Percentiles rank a stretch among this genome's conserved stretches.
phyloP scores from a whole-genome alignment of 2,113 vertebrate genomes.

The Psammodynastes pulverulentus region DNA sequence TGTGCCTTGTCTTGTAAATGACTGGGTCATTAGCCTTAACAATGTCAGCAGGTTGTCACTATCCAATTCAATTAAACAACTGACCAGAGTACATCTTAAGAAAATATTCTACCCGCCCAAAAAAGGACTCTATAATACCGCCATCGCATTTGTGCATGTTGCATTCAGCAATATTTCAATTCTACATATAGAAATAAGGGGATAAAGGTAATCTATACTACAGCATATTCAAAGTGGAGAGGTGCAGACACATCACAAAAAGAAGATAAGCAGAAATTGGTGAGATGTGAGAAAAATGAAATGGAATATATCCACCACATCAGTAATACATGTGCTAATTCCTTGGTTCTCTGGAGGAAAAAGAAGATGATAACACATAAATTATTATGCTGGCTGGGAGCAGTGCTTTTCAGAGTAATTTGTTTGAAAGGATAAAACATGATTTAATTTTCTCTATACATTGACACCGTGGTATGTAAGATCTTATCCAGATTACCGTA shows the following conservation, averaged over 20 bases:
- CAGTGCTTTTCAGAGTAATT: neutral
- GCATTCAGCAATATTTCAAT: slow-evolving; percentile 57
- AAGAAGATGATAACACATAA: slow-evolving; percentile 2
- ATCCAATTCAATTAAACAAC: slow-evolving; percentile 74
- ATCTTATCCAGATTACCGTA: neutral
- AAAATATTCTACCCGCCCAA: slow-evolving; percentile 58
- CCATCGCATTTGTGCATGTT: slow-evolving; percentile 50
- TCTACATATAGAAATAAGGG: slow-evolving; percentile 31
- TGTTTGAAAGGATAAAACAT: neutral
- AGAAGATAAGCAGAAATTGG: neutral
- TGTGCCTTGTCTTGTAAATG: slow-evolving; percentile 81
- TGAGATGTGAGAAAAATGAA: slow-evolving; percentile 18
- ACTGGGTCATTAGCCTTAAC: slow-evolving; percentile 77
- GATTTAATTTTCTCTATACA: neutral
- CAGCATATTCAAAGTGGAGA: slow-evolving; percentile 39
- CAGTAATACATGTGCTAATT: slow-evolving; percentile 2
- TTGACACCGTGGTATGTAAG: neutral
- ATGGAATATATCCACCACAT: neutral
- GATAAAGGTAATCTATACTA: slow-evolving; percentile 39
- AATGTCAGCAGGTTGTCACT: slow-evolving; percentile 66
- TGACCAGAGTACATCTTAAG: slow-evolving; percentile 71
- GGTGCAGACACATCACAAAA: slow-evolving; percentile 11
- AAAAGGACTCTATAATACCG: slow-evolving; percentile 47
- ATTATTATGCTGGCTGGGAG: neutral
- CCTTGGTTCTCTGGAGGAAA: neutral